A percentile compares a stretch with the other conserved stretches of the same genome.
These are phyloP conservation scores for Diceros bicornis DNA, from an alignment of 2,797 vertebrate genomes.

Conservation along the genomic window DNA sequence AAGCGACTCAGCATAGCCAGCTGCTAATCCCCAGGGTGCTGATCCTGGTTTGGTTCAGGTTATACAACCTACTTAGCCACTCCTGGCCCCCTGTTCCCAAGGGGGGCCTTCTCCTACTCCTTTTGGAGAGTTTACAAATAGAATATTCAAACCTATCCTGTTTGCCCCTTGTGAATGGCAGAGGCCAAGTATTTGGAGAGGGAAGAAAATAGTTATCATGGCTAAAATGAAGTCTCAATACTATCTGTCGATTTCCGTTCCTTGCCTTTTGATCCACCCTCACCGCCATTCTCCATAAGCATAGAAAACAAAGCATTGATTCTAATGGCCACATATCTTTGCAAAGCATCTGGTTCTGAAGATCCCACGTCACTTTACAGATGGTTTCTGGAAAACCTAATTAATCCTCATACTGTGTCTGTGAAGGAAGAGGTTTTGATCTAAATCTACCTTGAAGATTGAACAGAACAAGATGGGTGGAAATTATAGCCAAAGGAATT, in stretches of 20 bases:
- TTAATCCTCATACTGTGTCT: constrained; percentile 78
- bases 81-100: background rate
- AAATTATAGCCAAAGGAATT: constrained; percentile 59
- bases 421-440: constrained; percentile 68
- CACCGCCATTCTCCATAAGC: background rate
- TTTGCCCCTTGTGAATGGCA: constrained; percentile 11
- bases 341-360: constrained; percentile 74
- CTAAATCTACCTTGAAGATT: constrained; percentile 69
- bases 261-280: background rate
- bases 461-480: constrained; percentile 51
- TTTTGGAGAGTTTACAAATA: background rate
- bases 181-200: background rate
- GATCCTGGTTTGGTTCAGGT: background rate
- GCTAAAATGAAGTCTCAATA: background rate
- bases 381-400: constrained; percentile 79
- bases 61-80: background rate
- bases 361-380: constrained; percentile 75
- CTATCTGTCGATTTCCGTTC: background rate
- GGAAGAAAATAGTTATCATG: background rate
- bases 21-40: constrained; percentile 14
- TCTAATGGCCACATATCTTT: constrained; percentile 64
- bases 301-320: constrained; percentile 53
- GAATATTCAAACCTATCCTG: background rate
- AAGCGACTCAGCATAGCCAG: constrained; percentile 32
- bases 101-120: background rate